Percentiles rank a stretch among this genome's conserved stretches.
phyloP scores from a whole-genome alignment of 2,113 vertebrate species.

The Motacilla tschutschensis region DNA sequence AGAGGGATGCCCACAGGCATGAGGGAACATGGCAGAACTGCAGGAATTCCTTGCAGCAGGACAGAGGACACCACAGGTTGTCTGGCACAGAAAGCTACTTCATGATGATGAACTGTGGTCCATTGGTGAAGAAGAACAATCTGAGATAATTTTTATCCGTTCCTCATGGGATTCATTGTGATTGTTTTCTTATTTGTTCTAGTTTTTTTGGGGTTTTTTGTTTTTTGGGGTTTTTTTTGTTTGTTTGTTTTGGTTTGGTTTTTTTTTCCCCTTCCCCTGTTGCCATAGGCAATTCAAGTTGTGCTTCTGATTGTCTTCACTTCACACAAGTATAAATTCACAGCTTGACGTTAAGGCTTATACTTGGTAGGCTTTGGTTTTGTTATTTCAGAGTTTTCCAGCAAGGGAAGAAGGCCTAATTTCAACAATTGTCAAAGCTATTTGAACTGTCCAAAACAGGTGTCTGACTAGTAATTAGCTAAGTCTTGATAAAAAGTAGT shows the following conservation, averaged over 20 bases:
- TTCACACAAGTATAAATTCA: not conserved
- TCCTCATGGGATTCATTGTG: not conserved
- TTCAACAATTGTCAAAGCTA: constrained; percentile 4
- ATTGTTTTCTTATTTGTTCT: constrained; percentile 39
- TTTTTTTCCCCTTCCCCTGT: not conserved
- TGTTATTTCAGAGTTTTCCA: not conserved
- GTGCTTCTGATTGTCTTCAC: constrained; percentile 17
- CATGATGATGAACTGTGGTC: not conserved
- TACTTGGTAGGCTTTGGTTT: not conserved
- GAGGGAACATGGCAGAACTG: accelerated
- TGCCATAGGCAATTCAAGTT: not conserved
- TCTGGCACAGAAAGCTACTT: not conserved
- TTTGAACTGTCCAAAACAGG: constrained; percentile 27
- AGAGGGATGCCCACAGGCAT: accelerated
- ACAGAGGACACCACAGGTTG: not conserved
- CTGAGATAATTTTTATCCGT: not conserved
- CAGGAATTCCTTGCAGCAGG: not conserved
- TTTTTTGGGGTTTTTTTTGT: not conserved
- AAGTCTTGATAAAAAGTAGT: not conserved
- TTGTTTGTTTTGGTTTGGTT: constrained; percentile 16
- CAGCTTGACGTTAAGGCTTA: not conserved
- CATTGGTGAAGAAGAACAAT: not conserved
- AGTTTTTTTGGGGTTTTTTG: not conserved
- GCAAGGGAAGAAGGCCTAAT: constrained; percentile 9
- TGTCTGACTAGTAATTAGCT: constrained; percentile 27